phyloP scores from a whole-genome alignment of 2,113 vertebrate species.

The Lamprologus speciosus region DNA sequence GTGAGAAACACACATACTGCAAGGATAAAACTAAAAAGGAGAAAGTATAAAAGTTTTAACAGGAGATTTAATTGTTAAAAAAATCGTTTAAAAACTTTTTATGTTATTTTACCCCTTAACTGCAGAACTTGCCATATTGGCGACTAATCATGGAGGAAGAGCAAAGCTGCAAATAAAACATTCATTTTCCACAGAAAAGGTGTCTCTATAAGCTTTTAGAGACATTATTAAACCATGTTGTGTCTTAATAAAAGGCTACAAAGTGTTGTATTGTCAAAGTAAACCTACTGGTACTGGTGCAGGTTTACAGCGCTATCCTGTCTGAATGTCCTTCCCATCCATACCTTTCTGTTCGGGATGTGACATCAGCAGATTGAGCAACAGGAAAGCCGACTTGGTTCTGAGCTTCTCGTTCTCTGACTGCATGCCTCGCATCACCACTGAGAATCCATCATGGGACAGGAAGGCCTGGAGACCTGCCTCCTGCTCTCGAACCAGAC shows the following conservation, averaged over 20 bases:
- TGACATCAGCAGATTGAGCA: constrained; percentile 80
- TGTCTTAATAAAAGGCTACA: background rate
- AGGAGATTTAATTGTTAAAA: background rate
- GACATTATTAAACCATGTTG: background rate
- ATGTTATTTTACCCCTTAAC: background rate
- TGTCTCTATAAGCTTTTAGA: background rate
- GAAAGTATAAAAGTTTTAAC: background rate
- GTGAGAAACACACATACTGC: background rate
- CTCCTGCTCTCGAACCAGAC: constrained; percentile 84
- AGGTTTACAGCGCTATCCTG: background rate
- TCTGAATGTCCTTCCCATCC: background rate
- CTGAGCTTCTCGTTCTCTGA: constrained; percentile 79
- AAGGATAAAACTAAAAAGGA: background rate
- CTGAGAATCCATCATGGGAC: constrained; percentile 80
- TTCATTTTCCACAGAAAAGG: background rate
- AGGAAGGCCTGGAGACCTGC: constrained; percentile 78
- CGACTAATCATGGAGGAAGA: background rate
- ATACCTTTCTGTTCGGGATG: constrained; percentile 84
- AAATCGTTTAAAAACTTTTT: background rate
- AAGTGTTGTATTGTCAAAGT: background rate
- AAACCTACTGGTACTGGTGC: background rate
- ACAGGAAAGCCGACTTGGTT: constrained; percentile 84
- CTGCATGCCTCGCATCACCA: constrained; percentile 89
- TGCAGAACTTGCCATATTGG: background rate
- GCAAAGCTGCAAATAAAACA: background rate